phyloP scores from a whole-genome alignment of 2,797 vertebrate genomes.

The Cryptoprocta ferox region DNA sequence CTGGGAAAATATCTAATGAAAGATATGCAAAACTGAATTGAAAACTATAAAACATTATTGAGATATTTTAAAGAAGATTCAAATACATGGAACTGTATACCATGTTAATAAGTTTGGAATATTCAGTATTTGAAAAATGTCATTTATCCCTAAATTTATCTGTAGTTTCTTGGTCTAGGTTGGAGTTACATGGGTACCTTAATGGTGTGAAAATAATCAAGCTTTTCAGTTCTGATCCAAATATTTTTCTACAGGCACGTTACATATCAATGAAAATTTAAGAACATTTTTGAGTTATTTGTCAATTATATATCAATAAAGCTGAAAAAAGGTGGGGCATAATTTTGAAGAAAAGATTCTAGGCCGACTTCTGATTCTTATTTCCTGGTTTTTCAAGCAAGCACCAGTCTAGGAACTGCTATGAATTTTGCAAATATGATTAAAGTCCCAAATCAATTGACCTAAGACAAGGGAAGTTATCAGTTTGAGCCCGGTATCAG shows the following conservation, averaged over 20 bases:
- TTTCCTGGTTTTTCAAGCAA: neutral
- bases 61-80: slow-evolving; percentile 12
- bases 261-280: neutral
- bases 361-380: neutral
- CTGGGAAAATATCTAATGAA: slow-evolving; percentile 17
- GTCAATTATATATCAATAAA: neutral
- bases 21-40: neutral
- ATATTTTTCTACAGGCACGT: neutral
- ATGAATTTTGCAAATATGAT: neutral
- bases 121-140: slow-evolving; percentile 19
- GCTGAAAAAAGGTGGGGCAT: neutral
- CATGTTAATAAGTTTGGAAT: neutral
- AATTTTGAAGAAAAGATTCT: neutral
- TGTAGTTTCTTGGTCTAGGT: neutral
- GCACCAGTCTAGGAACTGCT: neutral
- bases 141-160: neutral
- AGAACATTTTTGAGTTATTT: neutral
- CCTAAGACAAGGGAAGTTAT: neutral
- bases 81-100: neutral
- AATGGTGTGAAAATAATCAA: neutral
- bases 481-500: too few species aligned
- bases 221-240: neutral
- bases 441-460: neutral
- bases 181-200: neutral
- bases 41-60: slow-evolving; percentile 1